phyloP scores from a whole-genome alignment of 2,113 vertebrate genomes.

The Neodon shergylaensis region DNA sequence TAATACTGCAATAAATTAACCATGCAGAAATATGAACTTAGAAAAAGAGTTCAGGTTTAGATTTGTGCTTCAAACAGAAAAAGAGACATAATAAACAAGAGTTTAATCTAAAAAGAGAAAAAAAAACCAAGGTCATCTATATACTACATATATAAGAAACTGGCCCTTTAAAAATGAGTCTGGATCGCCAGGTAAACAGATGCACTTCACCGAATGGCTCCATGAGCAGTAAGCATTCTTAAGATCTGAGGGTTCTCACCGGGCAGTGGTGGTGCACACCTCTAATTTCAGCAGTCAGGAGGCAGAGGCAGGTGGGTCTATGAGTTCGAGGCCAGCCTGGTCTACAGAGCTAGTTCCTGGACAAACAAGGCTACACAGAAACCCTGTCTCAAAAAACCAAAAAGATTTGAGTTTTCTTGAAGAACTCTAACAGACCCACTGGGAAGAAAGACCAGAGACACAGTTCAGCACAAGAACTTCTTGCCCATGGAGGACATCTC shows the following conservation, averaged over 20 bases:
- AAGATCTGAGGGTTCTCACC: neutral
- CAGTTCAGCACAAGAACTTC: neutral
- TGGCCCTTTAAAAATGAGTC: neutral
- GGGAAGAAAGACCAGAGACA: neutral
- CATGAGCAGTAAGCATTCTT: neutral
- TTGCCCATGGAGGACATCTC: neutral
- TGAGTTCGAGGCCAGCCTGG: neutral
- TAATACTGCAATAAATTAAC: slow-evolving; percentile 6
- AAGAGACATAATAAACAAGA: neutral
- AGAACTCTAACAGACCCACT: neutral
- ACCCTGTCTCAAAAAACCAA: neutral
- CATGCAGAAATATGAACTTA: neutral
- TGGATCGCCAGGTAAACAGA: neutral
- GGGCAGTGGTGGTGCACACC: neutral
- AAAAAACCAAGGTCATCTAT: neutral
- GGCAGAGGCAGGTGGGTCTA: neutral
- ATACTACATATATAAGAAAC: too few relatives aligned
- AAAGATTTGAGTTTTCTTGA: neutral
- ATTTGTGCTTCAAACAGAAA: neutral
- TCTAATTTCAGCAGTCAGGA: neutral
- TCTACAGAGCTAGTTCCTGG: neutral
- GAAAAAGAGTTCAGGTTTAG: neutral
- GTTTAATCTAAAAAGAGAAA: neutral
- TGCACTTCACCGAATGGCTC: neutral
- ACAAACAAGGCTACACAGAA: neutral